These are phyloP conservation scores for Koerneria pararmatus DNA, from an alignment of 2,888 invertebrate species.

Conservation along the genomic window DNA sequence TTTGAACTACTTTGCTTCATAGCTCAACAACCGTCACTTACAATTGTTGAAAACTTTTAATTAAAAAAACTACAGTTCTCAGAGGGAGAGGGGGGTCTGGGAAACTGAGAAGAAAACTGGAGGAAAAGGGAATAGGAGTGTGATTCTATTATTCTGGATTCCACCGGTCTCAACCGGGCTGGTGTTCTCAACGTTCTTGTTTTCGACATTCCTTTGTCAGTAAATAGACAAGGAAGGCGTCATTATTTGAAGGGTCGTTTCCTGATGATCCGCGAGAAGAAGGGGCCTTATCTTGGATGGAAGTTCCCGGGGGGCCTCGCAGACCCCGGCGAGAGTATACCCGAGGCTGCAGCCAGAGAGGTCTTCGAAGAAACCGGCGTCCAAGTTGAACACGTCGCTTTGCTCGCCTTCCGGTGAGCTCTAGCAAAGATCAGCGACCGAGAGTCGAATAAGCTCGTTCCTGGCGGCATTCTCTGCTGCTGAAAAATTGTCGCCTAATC, in stretches of 20 bases:
- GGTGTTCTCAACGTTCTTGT: neutral
- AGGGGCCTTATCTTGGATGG: constrained; percentile 69
- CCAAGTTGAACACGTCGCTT: constrained; percentile 24
- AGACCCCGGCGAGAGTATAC: constrained; percentile 74
- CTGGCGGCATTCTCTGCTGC: no score
- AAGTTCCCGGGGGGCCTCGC: constrained; percentile 77
- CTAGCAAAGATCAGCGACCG: no score
- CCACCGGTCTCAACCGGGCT: no score
- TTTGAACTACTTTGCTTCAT: no score
- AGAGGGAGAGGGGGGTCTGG: no score
- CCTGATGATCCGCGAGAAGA: constrained; percentile 77
- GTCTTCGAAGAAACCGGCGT: constrained; percentile 86
- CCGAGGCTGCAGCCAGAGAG: constrained; percentile 78
- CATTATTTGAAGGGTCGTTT: constrained; percentile 68
- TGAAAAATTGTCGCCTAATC: no score
- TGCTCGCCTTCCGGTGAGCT: constrained; percentile 33
- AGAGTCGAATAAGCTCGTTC: no score
- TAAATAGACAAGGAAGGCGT: neutral
- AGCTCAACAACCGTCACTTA: no score
- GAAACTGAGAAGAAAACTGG: neutral
- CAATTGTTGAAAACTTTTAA: no score
- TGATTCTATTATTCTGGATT: neutral
- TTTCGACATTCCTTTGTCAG: neutral
- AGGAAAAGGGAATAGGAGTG: neutral
- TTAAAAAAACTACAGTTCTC: no score